Evolutionary conservation across 2,797 vertebrate genomes (phyloP).

Genomic region (Chloroceryle inda): DNA sequence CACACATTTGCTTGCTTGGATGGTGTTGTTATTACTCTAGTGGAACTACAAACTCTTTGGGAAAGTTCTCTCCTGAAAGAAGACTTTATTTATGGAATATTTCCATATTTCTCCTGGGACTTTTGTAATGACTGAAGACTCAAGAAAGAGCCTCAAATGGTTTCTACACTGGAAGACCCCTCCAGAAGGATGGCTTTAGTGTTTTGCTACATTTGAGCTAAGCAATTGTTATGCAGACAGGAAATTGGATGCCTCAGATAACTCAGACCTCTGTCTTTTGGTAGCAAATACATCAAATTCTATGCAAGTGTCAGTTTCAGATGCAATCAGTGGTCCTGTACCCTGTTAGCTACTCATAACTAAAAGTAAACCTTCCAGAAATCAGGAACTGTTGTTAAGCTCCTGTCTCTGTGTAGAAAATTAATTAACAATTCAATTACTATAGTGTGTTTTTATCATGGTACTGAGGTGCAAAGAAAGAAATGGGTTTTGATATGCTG

Average conservation of each 20-base stretch:
- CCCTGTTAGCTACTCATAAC: background rate
- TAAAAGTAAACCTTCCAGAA: constrained; percentile 22
- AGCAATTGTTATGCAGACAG: constrained; percentile 17
- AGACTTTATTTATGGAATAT: constrained; percentile 27
- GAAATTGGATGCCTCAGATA: constrained; percentile 8
- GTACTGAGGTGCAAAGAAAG: background rate
- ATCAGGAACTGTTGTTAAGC: background rate
- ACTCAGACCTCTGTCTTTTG: constrained; percentile 20
- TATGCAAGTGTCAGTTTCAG: constrained; percentile 7
- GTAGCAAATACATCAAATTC: constrained; percentile 4
- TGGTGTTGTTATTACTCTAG: background rate
- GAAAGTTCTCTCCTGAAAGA: background rate
- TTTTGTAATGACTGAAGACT: background rate
- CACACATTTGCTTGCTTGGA: background rate
- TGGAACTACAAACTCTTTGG: background rate
- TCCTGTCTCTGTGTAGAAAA: background rate
- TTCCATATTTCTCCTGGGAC: constrained; percentile 3
- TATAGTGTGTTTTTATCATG: background rate
- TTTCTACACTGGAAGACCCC: background rate
- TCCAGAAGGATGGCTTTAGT: background rate
- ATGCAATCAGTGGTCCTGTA: background rate
- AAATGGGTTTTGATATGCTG: background rate
- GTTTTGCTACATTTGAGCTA: constrained; percentile 28
- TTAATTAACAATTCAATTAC: background rate
- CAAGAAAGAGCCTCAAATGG: background rate